phyloP scores from a whole-genome alignment of 2,113 vertebrate genomes.

The Typhlomys cinereus region DNA sequence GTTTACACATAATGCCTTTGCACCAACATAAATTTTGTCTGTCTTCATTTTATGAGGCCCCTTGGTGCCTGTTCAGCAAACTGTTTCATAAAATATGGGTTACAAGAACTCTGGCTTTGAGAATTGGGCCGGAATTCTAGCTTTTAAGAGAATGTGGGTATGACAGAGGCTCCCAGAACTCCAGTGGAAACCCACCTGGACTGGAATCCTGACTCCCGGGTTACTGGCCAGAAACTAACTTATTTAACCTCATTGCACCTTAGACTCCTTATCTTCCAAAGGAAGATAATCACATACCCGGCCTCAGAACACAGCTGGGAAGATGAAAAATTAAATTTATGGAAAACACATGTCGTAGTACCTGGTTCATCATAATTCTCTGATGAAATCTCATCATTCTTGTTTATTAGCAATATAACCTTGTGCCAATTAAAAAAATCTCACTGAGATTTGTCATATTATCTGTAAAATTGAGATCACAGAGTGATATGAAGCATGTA shows the following conservation, averaged over 20 bases:
- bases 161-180: neutral
- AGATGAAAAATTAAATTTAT: slow-evolving; percentile 26
- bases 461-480: neutral
- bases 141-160: neutral
- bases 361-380: neutral
- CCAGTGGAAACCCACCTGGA: neutral
- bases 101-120: neutral
- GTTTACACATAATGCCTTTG: neutral
- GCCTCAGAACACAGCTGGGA: neutral
- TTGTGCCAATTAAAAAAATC: neutral
- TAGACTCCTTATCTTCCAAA: neutral
- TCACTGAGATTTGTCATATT: neutral
- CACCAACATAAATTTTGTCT: neutral
- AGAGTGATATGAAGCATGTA: neutral
- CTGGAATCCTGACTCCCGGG: neutral
- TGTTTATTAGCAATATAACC: neutral
- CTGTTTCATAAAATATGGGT: neutral
- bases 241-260: neutral
- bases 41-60: neutral
- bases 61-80: neutral
- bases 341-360: neutral
- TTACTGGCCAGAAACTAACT: neutral
- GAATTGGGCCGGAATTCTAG: neutral
- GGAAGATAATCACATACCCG: neutral
- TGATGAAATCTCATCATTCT: neutral